These are phyloP conservation scores for Cheilosia grossa DNA, from an alignment of 2,888 invertebrate genomes.

Conservation along the genomic window DNA sequence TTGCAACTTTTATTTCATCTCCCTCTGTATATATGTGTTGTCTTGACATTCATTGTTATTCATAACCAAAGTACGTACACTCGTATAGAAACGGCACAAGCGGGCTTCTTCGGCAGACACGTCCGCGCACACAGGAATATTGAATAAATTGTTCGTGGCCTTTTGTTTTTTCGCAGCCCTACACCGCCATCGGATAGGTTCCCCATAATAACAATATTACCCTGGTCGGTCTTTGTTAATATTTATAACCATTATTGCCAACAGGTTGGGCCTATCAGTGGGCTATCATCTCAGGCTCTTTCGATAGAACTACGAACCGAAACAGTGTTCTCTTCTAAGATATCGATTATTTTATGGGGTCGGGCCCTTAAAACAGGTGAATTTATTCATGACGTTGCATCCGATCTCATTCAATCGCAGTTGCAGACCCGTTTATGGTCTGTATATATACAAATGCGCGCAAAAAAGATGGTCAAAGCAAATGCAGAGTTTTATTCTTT, in stretches of 20 bases:
- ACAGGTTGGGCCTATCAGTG: constrained; percentile 22
- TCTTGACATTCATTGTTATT: constrained; percentile 68
- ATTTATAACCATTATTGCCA: constrained; percentile 55
- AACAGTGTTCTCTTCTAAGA: constrained; percentile 53
- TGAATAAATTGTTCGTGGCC: constrained; percentile 56
- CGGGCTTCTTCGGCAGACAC: constrained; percentile 31
- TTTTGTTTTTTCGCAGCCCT: constrained; percentile 1
- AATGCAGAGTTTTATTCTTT: constrained; percentile 38
- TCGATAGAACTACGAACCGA: constrained; percentile 44
- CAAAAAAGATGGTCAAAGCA: constrained; percentile 24
- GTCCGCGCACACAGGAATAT: constrained; percentile 55
- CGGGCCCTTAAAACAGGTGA: constrained; percentile 67
- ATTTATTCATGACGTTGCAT: constrained; percentile 68
- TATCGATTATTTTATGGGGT: constrained; percentile 37
- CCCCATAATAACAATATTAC: constrained; percentile 46
- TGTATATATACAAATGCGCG: background rate
- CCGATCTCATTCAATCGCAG: constrained; percentile 52
- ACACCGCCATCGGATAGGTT: constrained; percentile 23
- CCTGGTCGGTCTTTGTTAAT: constrained; percentile 50
- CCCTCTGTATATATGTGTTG: constrained; percentile 5
- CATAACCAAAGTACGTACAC: constrained; percentile 54
- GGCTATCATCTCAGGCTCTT: constrained; percentile 3
- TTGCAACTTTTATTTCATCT: constrained; percentile 53
- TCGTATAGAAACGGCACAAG: constrained; percentile 3
- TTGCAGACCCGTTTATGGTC: background rate